Evolutionary conservation across 2,888 invertebrate species (phyloP).

Genomic region (Thymelicus lineola): DNA sequence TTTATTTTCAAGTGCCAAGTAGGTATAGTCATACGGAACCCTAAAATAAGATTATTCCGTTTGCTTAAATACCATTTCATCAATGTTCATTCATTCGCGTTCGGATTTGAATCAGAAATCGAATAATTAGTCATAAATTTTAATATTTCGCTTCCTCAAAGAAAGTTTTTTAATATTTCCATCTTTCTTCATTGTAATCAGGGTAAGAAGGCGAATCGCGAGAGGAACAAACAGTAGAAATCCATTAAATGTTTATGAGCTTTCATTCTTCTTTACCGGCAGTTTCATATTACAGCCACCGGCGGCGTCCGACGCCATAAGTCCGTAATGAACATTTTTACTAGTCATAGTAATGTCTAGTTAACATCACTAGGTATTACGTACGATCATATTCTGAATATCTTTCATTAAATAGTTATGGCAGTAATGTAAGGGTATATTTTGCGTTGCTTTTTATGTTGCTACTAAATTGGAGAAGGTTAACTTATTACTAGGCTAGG

Average conservation of each 20-base stretch:
- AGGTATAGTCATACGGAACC: background rate
- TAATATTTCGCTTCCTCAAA: constrained; percentile 23
- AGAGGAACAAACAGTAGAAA: constrained; percentile 50
- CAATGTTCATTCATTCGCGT: background rate
- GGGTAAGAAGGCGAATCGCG: constrained; percentile 39
- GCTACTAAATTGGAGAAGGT: background rate
- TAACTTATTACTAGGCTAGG: no score
- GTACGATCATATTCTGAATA: constrained; percentile 15
- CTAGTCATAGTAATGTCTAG: constrained; percentile 11
- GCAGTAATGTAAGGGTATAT: background rate
- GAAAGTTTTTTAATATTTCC: constrained; percentile 29
- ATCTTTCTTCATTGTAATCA: constrained; percentile 47
- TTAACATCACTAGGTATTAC: constrained; percentile 5
- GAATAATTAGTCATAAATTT: constrained; percentile 30
- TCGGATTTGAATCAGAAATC: constrained; percentile 14
- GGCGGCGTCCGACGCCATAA: constrained; percentile 11
- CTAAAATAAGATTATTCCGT: constrained; percentile 4
- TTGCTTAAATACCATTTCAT: background rate
- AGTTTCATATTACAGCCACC: constrained; percentile 33
- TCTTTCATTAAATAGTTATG: constrained; percentile 11
- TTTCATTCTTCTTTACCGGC: constrained; percentile 41
- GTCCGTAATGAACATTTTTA: constrained; percentile 24
- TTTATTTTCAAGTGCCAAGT: no score
- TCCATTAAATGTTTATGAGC: constrained; percentile 54
- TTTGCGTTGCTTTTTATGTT: background rate